These are phyloP conservation scores for Dolichopus griseipennis DNA, from an alignment of 2,888 invertebrate species.

Conservation along the genomic window DNA sequence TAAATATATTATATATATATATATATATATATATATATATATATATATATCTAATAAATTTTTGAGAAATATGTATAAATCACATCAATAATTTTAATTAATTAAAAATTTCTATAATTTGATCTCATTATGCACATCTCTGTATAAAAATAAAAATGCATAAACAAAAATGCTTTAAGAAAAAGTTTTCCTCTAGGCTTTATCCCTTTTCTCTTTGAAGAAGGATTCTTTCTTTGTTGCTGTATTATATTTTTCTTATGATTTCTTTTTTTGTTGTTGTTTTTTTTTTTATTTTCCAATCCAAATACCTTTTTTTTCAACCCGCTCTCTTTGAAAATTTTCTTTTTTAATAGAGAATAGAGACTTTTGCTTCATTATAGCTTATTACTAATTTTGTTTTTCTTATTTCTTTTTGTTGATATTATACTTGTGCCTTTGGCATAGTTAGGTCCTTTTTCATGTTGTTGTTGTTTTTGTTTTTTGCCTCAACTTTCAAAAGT, in stretches of 20 bases:
- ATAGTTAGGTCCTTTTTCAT: background rate
- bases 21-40: no score
- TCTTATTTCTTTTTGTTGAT: background rate
- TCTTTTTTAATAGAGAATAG: no score
- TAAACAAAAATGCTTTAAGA: background rate
- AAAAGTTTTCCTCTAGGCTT: slow-evolving; percentile 1
- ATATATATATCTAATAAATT: no score
- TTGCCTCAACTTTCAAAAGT: background rate
- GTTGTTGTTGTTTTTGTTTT: background rate
- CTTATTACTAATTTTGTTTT: background rate
- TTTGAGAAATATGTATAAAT: no score
- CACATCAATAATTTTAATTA: no score
- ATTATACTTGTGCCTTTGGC: background rate
- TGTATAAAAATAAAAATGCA: background rate
- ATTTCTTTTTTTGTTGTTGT: background rate
- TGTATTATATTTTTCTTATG: background rate
- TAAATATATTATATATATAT: no score
- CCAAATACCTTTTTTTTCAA: no score
- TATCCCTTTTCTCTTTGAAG: slow-evolving; percentile 1
- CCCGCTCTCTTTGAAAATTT: no score
- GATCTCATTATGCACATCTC: no score
- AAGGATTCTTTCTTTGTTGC: background rate
- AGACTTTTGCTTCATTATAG: background rate
- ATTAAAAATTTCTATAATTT: no score
- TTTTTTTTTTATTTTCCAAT: background rate